A percentile compares a stretch with the other conserved stretches of the same genome.
These are phyloP conservation scores for Lottia scabra DNA, from an alignment of 2,888 invertebrate genomes.

Conservation along the genomic window DNA sequence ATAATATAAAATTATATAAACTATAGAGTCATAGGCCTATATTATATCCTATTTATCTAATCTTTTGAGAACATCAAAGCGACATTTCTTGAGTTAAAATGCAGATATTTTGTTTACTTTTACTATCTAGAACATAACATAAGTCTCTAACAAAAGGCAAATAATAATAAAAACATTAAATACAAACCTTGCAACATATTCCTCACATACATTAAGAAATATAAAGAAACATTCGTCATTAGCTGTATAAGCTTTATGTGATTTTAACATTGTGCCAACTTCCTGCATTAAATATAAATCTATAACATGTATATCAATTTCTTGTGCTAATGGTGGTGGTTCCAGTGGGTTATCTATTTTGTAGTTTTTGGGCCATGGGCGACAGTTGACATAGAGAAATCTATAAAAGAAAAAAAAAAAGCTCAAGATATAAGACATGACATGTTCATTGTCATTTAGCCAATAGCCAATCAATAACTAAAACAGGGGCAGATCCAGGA, in stretches of 20 bases:
- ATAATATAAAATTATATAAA: not conserved
- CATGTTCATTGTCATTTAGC: no score
- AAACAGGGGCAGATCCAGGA: no score
- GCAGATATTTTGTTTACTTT: no score
- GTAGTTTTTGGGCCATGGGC: slow-evolving; percentile 85
- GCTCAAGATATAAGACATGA: not conserved
- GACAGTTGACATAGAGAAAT: slow-evolving; percentile 84
- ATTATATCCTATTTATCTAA: no score
- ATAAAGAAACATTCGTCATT: slow-evolving; percentile 89
- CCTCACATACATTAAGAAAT: slow-evolving; percentile 84
- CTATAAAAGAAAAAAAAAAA: slow-evolving; percentile 42
- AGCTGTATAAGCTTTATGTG: slow-evolving; percentile 86
- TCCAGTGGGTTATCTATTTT: slow-evolving; percentile 81
- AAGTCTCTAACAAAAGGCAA: no score
- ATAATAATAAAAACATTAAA: no score
- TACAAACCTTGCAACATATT: slow-evolving; percentile 83
- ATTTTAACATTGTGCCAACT: slow-evolving; percentile 82
- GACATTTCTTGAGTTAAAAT: no score
- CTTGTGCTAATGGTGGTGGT: slow-evolving; percentile 87
- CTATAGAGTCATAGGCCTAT: no score
- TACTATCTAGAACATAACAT: no score
- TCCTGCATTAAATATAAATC: slow-evolving; percentile 81
- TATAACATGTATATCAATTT: slow-evolving; percentile 88
- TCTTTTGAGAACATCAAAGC: no score
- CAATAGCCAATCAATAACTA: no score